Percentiles rank a stretch among this genome's conserved stretches.
phyloP scores from a whole-genome alignment of 2,888 invertebrate species.

The Cylloceria caligata region DNA sequence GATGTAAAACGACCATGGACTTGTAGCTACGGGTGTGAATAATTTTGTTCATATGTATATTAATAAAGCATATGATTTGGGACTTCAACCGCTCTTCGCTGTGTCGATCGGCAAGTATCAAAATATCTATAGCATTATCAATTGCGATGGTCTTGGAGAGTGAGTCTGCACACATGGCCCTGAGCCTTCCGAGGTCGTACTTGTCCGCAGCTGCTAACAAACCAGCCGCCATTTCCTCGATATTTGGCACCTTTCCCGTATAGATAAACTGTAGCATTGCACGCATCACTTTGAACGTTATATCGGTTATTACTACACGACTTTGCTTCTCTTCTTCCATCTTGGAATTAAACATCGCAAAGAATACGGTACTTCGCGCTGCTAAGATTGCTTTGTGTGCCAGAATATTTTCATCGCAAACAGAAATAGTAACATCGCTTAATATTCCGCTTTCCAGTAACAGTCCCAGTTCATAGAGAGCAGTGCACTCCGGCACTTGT shows the following conservation, averaged over 20 bases:
- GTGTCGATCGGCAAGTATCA: slow-evolving; percentile 98
- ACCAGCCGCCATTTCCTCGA: slow-evolving; percentile 99
- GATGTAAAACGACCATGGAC: neutral
- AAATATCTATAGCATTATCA: slow-evolving; percentile 98
- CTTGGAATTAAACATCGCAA: slow-evolving; percentile 99
- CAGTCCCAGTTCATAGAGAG: too few species aligned
- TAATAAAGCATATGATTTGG: slow-evolving; percentile 99
- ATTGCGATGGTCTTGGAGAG: slow-evolving; percentile 97
- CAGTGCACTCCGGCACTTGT: too few species aligned
- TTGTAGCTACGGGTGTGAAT: neutral
- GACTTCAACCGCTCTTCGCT: slow-evolving; percentile 99
- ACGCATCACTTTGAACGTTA: slow-evolving; percentile 98
- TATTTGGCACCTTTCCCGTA: slow-evolving; percentile 97
- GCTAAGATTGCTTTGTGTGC: slow-evolving; percentile 68
- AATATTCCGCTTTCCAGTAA: too few species aligned
- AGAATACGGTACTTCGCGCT: slow-evolving; percentile 99
- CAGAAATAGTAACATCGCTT: too few species aligned
- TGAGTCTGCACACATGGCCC: slow-evolving; percentile 99
- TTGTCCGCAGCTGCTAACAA: slow-evolving; percentile 99
- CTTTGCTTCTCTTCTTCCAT: slow-evolving; percentile 99
- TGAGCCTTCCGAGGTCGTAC: slow-evolving; percentile 98
- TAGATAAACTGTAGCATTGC: slow-evolving; percentile 99
- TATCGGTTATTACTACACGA: slow-evolving; percentile 98
- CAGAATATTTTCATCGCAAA: too few species aligned
- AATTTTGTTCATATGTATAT: slow-evolving; percentile 85